These are phyloP conservation scores for Meloidogyne hapla DNA, from an alignment of 1,140 invertebrate genomes.

Conservation along the genomic window DNA sequence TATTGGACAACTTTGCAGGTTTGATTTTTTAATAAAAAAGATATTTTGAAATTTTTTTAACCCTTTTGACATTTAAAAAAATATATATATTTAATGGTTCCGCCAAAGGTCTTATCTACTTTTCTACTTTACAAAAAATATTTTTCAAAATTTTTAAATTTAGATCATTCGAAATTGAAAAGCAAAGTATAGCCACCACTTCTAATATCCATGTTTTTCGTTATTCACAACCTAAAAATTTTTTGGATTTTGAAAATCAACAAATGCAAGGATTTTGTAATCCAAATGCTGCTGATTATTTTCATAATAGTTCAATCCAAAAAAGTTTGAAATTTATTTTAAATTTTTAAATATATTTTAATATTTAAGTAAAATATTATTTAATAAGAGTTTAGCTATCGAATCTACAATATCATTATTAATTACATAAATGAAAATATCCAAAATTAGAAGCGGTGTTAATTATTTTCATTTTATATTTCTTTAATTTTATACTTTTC, in stretches of 20 bases:
- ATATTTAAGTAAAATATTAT: not conserved
- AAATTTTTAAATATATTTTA: constrained; percentile 19
- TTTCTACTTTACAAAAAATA: too few relatives aligned
- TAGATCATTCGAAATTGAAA: constrained; percentile 55
- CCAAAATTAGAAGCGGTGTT: too few relatives aligned
- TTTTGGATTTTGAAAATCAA: constrained; percentile 47
- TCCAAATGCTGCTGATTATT: constrained; percentile 48
- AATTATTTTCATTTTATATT: not conserved
- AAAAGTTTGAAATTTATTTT: constrained; percentile 28
- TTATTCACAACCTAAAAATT: constrained; percentile 41
- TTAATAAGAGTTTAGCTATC: too few relatives aligned
- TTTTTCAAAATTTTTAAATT: too few relatives aligned
- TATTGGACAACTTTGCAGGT: constrained; percentile 56
- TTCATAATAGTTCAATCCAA: constrained; percentile 55
- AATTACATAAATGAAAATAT: too few relatives aligned
- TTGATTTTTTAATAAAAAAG: constrained; percentile 22
- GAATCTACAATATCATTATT: too few relatives aligned
- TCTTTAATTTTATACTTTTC: too few relatives aligned
- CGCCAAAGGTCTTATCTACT: too few relatives aligned
- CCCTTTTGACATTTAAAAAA: not conserved
- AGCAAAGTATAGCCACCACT: constrained; percentile 19
- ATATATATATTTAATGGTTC: too few relatives aligned
- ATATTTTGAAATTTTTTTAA: constrained; percentile 2
- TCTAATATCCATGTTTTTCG: constrained; percentile 46
- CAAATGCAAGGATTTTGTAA: constrained; percentile 56